These are phyloP conservation scores for Calcarius lapponicus DNA, from an alignment of 2,797 vertebrate species.

Conservation along the genomic window DNA sequence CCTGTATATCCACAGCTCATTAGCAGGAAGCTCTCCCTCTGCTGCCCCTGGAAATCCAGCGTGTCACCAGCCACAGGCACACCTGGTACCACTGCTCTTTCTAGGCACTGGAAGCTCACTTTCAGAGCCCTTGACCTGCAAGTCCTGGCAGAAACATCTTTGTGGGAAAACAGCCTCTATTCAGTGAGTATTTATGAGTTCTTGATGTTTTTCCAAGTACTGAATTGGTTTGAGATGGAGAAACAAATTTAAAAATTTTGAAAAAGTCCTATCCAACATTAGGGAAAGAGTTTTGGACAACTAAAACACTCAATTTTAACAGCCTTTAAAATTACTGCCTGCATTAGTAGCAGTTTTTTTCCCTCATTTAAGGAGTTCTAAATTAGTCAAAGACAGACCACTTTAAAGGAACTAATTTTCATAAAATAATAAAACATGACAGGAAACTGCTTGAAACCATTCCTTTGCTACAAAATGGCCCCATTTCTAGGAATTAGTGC, in stretches of 20 bases:
- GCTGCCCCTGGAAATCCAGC: not conserved
- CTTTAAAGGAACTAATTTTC: not conserved
- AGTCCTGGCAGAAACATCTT: not conserved
- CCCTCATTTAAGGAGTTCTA: not conserved
- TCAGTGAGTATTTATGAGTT: not conserved
- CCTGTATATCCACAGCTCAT: conserved; percentile 30
- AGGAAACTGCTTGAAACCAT: not conserved
- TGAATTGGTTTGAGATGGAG: not conserved
- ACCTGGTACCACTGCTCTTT: not conserved
- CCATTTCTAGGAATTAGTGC: not conserved
- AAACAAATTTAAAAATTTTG: not conserved
- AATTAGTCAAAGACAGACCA: not conserved
- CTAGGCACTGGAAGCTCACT: not conserved
- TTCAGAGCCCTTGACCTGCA: not conserved
- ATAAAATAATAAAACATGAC: conserved; percentile 6
- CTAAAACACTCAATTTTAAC: not conserved
- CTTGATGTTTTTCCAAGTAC: not conserved
- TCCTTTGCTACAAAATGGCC: not conserved
- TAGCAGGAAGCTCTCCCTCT: conserved; percentile 23
- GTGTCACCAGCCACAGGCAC: not conserved
- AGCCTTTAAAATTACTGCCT: not conserved
- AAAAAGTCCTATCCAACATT: not conserved
- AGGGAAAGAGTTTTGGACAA: not conserved
- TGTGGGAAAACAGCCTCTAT: not conserved
- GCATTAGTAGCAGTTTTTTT: not conserved